Conservation (phyloP, 2,888 invertebrate species). For the Physocephala rufipes region DNA sequence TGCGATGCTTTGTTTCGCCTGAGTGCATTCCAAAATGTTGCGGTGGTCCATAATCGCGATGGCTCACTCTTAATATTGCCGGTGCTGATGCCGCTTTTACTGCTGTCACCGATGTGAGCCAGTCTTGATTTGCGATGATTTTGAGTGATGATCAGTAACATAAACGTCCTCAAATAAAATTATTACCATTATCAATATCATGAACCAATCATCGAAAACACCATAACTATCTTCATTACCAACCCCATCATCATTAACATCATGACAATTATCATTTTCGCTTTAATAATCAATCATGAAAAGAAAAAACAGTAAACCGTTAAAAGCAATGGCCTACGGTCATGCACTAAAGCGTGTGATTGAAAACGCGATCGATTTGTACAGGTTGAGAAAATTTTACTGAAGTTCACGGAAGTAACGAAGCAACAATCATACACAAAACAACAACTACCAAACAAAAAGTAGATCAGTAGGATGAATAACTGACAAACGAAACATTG, state of each 20-base stretch:
- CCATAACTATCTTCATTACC: too few species aligned
- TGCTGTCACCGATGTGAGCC: constrained; percentile 29
- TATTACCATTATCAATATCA: constrained; percentile 32
- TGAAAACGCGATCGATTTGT: too few species aligned
- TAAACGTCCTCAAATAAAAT: constrained; percentile 29
- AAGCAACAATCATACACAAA: neutral
- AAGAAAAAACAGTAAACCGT: too few species aligned
- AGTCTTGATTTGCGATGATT: constrained; percentile 38
- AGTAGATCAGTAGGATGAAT: too few species aligned
- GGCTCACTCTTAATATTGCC: constrained; percentile 11
- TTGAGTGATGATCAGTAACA: constrained; percentile 39
- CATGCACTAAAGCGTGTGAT: too few species aligned
- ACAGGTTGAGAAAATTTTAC: too few species aligned
- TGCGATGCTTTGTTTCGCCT: too few species aligned
- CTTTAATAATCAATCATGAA: too few species aligned
- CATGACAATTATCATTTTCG: neutral
- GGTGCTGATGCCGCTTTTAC: constrained; percentile 9
- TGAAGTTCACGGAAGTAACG: neutral
- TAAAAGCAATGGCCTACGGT: too few species aligned
- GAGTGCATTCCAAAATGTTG: too few species aligned
- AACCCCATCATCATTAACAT: constrained; percentile 23
- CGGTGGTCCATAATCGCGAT: neutral
- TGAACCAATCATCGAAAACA: constrained; percentile 37
- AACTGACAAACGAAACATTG: too few species aligned
- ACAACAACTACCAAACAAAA: neutral